Base-by-base conservation (phyloP, 2,113 vertebrate species). In the Oreocharis arfaki region DNA sequence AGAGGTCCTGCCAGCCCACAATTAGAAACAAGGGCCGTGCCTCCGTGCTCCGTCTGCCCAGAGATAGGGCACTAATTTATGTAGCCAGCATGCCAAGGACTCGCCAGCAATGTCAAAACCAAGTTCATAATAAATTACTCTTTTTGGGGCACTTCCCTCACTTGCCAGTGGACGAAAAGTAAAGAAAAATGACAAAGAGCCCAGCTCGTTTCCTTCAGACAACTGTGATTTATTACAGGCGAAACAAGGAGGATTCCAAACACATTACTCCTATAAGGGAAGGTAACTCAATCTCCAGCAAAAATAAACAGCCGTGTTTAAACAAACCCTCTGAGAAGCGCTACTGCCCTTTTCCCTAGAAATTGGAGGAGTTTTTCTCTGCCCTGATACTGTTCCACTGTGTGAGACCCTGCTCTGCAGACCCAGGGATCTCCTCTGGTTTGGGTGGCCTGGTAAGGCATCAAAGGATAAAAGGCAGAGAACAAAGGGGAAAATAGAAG, bases 201-300 rank as follows among this genome's bases (percentile, higher is more conserved):
- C 11, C 26, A 0, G 0, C 42, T 90, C 37, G 24, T 92, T 91
- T 65, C 49, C 84, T 81, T 77, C 26, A 10, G 76, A 92, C 92
- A 80, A 94, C 74, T 86, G 90, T 91, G 91, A 97, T 96, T 93
- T 93, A 95, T 97, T 88, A 73, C 13, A 53, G 81, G 78, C 3
- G 3, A 95, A 88, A 59, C 1, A 7, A 79, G 64, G 65, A 95
- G 77, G 77, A 77, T 84, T 95, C 83, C 80, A 83, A 75, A 73
- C 89, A 46, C 78, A 76, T 77, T 44, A 84, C 79, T 95, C 32
- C 93, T 95, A 24, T 87, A 85, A 91, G 68, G 55, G 80, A 92
- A 95, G 89, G 93, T 93, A 97, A 96, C 76, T 83, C 71, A 88
- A 90, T 90, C 89, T 92, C 87, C 82, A 86, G 83, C n/a, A 77